These are phyloP conservation scores for Neelides folsomi DNA, from an alignment of 2,888 invertebrate species.

Conservation along the genomic window DNA sequence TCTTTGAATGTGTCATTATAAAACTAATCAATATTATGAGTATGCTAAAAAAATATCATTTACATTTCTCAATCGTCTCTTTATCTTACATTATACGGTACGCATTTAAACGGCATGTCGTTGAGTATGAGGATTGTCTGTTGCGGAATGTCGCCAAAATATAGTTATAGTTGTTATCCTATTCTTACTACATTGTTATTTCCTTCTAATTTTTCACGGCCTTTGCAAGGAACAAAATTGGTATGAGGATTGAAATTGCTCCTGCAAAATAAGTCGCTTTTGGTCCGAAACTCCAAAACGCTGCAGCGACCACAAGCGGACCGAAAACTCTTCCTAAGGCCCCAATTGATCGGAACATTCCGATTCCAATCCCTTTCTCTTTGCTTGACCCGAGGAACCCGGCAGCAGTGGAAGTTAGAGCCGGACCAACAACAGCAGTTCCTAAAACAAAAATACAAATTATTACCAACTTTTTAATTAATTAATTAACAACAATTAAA, in stretches of 20 bases:
- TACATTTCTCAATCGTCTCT: too few species aligned
- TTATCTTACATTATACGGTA: too few species aligned
- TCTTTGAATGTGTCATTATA: too few species aligned
- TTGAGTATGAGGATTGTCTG: too few species aligned
- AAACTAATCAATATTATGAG: too few species aligned
- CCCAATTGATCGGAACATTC: slow-evolving; percentile 85
- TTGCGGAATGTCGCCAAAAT: too few species aligned
- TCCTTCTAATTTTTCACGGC: too few species aligned
- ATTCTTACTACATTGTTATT: too few species aligned
- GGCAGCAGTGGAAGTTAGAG: slow-evolving; percentile 74
- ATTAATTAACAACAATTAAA: too few species aligned
- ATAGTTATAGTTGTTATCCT: too few species aligned
- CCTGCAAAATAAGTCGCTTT: slow-evolving; percentile 67
- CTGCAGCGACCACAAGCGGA: slow-evolving; percentile 71
- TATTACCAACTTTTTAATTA: not conserved
- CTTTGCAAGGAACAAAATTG: slow-evolving; percentile 38
- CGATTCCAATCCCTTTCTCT: slow-evolving; percentile 84
- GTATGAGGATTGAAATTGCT: slow-evolving; percentile 58
- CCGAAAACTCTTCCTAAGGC: slow-evolving; percentile 85
- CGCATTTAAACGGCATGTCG: too few species aligned
- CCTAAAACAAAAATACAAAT: slow-evolving; percentile 36
- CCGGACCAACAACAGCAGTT: slow-evolving; percentile 75
- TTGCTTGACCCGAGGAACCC: slow-evolving; percentile 64
- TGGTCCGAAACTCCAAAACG: slow-evolving; percentile 85
- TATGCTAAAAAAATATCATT: too few species aligned